Evolutionary conservation across 2,113 vertebrate genomes (phyloP), one percentile per base, ranked within the genome.

Genomic region (Apodemus sylvaticus): DNA sequence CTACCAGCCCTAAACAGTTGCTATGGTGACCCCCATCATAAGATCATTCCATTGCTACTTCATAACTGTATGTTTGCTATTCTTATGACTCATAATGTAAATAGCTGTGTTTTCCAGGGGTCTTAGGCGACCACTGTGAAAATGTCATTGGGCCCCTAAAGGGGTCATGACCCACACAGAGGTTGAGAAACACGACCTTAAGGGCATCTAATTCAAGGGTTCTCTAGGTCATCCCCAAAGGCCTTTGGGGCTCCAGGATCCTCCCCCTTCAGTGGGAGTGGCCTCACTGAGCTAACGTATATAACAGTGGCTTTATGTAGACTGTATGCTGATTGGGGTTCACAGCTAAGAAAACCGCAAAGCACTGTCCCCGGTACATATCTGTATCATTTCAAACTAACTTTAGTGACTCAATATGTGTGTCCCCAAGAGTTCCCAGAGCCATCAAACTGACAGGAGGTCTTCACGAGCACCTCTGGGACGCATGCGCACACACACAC

Each of bases 401-500:
- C 64, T 34, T n/a, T 10, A 13, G 45, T 36, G 48, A 53, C 51
- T 73, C 53, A 16, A 7, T 55, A 8, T 4, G 6, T 51, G 5
- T 17, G 2, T 31, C 14, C n/a, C 26, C n/a, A 31, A 42, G 29
- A 51, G n/a, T 53, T 53, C 60, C 66, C 79, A 48, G 3, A 64
- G 48, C 66, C 92, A 58, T 10, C 16, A 6, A 42, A 39, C 58
- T 82, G 71, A 45, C 71, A 62, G 62, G 83, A 83, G 39, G 7
- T 36, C 85, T 60, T 79, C 17, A 19, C 20, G 70, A 3, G 16
- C 74, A 4, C 55, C 1, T 13, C 90, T 58, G n/a, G 79, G 51
- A 6, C 19, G 1, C 7, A 39, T 2, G 0, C 51, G 31, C n/a
- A 11, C 39, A 58, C 0, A 0, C 68, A 2, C 13, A 29, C 5